phyloP scores from a whole-genome alignment of 64 coral and sea anemone species.

The Montipora sp. region DNA sequence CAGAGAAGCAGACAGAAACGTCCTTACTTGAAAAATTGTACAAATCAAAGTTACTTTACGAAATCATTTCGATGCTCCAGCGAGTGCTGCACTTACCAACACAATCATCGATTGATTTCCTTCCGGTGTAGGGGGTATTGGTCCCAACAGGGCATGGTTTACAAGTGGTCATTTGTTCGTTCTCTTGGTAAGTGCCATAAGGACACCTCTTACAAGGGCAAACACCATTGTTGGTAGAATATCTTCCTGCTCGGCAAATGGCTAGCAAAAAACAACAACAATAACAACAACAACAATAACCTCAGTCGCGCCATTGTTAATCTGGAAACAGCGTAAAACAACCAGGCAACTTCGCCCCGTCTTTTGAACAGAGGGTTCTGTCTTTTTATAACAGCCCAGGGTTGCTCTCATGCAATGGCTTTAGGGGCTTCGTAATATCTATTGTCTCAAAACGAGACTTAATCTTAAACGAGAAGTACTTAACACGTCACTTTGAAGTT shows the following conservation, averaged over 20 bases:
- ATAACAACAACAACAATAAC: background rate
- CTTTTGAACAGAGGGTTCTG: too few species aligned
- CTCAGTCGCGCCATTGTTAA: background rate
- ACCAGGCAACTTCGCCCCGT: too few species aligned
- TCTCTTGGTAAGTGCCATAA: slow-evolving; percentile 73
- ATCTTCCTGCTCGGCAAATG: slow-evolving; percentile 71
- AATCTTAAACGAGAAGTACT: too few species aligned
- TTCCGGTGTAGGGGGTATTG: slow-evolving; percentile 59
- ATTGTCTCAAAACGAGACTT: too few species aligned
- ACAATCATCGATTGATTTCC: slow-evolving; percentile 75
- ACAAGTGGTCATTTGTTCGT: slow-evolving; percentile 64
- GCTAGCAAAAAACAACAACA: slow-evolving; percentile 22
- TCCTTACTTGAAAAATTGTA: too few species aligned
- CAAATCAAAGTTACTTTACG: too few species aligned
- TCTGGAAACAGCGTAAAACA: too few species aligned
- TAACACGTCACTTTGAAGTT: too few species aligned
- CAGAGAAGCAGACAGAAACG: too few species aligned
- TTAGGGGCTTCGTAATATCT: too few species aligned
- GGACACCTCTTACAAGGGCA: slow-evolving; percentile 85
- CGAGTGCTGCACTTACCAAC: slow-evolving; percentile 47
- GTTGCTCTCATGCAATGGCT: too few species aligned
- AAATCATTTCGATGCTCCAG: background rate
- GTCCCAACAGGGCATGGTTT: slow-evolving; percentile 80
- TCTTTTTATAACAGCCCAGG: too few species aligned
- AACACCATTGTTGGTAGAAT: slow-evolving; percentile 80